Base-by-base conservation (phyloP, 2,797 vertebrate genomes). In the Morelia viridis region DNA sequence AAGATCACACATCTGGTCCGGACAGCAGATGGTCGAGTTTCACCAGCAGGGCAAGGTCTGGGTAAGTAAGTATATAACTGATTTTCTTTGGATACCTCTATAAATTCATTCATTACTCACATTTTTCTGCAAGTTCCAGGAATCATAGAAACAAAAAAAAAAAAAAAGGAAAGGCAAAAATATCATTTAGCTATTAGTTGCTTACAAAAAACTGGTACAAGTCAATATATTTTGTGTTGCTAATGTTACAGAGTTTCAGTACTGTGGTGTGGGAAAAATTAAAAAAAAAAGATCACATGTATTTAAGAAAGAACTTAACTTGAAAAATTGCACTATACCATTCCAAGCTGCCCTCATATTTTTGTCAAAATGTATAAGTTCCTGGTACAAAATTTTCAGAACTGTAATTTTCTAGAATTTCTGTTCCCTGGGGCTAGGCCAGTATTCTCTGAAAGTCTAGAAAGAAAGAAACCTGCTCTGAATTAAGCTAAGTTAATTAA, bases 1-100 rank as follows among this genome's bases (percentile, higher is more conserved):
- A 99, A 99, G 98, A 99, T 99, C 96, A 99, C 99, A 7, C 99
- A 99, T 96, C 98, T 99, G 94, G 98, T 99, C 94, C 98, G 99
- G 96, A 98, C 98, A 88, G 98, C 98, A 83, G 99, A 99, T 92
- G 98, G 99, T 93, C 97, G 98, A 65, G 98, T 99, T 94, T 99
- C 99, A 96, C 98, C 98, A 96, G 98, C 97, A 87, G 98, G 98
- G 97, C 98, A 98, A 97, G 97, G 97, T 90, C 86, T 96, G 88
- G 98, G 98, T 98, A 97, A 97, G 97, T 95, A 90, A 97, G 97
- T 95, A 90, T 93, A 60, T 46, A 57, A 89, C 60, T 4, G 15
- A 28, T 5, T 80, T 35, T 13, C 62, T 91, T 57, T 28, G 86
- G 58, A 11, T 89, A 46, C 35, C 22, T 10, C 50, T n/a, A 56